A percentile compares a stretch with the other conserved stretches of the same genome.
Evolutionary conservation across 1,140 invertebrate genomes (phyloP).

Genomic region (Pogonomyrmex barbatus): DNA sequence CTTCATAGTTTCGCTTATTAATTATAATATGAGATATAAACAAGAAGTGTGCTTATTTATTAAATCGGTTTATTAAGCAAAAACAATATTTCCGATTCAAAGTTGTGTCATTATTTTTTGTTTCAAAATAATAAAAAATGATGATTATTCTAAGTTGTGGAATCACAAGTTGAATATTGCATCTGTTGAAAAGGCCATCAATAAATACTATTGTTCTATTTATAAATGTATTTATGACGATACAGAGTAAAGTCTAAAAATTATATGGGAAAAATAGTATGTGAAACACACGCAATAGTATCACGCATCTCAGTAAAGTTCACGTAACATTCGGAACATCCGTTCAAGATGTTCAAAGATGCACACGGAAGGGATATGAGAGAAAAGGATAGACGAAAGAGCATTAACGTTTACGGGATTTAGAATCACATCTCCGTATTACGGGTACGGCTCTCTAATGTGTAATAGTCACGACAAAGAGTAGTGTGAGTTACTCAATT

Average conservation of each 20-base stretch:
- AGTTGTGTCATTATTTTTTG: slow-evolving; percentile 61
- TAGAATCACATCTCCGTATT: slow-evolving; percentile 58
- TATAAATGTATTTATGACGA: slow-evolving; percentile 74
- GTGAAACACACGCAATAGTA: slow-evolving; percentile 53
- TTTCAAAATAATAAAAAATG: slow-evolving; percentile 71
- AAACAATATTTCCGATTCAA: slow-evolving; percentile 63
- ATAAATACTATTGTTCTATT: slow-evolving; percentile 75
- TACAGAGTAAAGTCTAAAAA: slow-evolving; percentile 71
- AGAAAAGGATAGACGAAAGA: slow-evolving; percentile 21
- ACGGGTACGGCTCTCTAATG: slow-evolving; percentile 24
- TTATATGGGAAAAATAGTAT: slow-evolving; percentile 62
- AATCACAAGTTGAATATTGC: slow-evolving; percentile 70
- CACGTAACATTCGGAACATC: slow-evolving; percentile 36
- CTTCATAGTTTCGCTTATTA: slow-evolving; percentile 6
- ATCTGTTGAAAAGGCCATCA: slow-evolving; percentile 67
- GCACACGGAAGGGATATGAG: neutral
- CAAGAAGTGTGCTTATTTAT: slow-evolving; percentile 67
- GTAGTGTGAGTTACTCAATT: slow-evolving; percentile 56
- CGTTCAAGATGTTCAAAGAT: neutral
- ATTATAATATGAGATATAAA: slow-evolving; percentile 60
- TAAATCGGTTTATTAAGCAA: slow-evolving; percentile 72
- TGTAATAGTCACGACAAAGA: slow-evolving; percentile 53
- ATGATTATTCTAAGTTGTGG: slow-evolving; percentile 47
- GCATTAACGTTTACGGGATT: slow-evolving; percentile 31
- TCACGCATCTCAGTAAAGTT: slow-evolving; percentile 56